phyloP scores from a whole-genome alignment of 2,888 invertebrate species.

The Tyria jacobaeae region DNA sequence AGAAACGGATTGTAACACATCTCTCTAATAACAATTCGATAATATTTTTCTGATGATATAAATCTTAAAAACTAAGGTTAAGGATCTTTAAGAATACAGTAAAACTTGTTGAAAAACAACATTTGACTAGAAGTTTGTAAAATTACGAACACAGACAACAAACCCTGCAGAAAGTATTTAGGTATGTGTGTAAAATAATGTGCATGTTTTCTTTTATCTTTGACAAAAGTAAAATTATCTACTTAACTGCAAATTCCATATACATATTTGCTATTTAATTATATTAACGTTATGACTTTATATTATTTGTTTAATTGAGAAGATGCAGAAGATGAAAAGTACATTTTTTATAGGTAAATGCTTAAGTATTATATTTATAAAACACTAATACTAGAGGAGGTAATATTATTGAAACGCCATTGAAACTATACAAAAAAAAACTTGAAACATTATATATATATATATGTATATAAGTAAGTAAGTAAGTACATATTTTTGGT shows the following conservation, averaged over 20 bases:
- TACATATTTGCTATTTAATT: constrained; percentile 28
- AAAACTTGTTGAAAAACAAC: constrained; percentile 39
- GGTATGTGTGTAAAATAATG: constrained; percentile 46
- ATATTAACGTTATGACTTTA: constrained; percentile 1
- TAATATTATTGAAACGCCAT: constrained; percentile 19
- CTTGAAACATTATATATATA: constrained; percentile 12
- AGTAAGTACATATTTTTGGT: constrained; percentile 42
- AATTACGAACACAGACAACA: constrained; percentile 65
- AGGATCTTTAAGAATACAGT: constrained; percentile 16
- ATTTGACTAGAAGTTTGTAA: constrained; percentile 60
- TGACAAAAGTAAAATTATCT: constrained; percentile 29
- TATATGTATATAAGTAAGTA: too few relatives aligned
- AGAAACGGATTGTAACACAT: neutral
- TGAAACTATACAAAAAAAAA: constrained; percentile 1
- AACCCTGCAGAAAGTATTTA: constrained; percentile 68
- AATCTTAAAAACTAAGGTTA: constrained; percentile 24
- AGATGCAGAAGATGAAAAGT: constrained; percentile 47
- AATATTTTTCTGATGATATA: constrained; percentile 1
- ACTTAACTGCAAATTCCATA: constrained; percentile 33
- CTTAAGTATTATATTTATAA: constrained; percentile 38
- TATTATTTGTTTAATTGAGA: neutral
- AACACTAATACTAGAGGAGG: constrained; percentile 8
- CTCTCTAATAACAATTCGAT: neutral
- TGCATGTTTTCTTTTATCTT: constrained; percentile 15
- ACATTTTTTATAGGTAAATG: constrained; percentile 49